Conservation (phyloP, 2,113 vertebrate species). For the Ptychochromis oligacanthus region DNA sequence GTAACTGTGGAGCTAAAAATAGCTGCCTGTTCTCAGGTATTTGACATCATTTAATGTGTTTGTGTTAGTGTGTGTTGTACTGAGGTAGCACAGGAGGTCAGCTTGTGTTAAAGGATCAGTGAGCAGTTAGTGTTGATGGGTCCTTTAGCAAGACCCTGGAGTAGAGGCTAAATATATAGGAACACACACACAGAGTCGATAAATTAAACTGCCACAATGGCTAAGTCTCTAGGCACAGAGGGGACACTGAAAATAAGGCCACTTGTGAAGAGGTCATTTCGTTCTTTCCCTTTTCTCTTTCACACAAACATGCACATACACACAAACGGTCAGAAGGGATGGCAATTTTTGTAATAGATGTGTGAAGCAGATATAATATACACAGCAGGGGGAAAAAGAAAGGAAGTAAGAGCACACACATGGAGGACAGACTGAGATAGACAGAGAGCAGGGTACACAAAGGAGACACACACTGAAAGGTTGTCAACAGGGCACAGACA, state of each 20-base stretch:
- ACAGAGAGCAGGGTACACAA: neutral
- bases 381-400: neutral
- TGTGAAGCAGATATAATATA: neutral
- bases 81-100: constrained; percentile 45
- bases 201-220: constrained; percentile 41
- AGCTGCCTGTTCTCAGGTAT: neutral
- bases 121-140: constrained; percentile 24
- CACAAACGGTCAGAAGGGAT: neutral
- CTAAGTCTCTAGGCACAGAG: constrained; percentile 30
- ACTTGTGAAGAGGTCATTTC: constrained; percentile 44
- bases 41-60: neutral
- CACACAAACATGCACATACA: neutral
- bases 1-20: neutral
- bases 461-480: constrained; percentile 13
- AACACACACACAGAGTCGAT: constrained; percentile 40
- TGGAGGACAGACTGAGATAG: neutral
- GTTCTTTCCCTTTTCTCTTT: constrained; percentile 7
- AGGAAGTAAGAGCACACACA: neutral
- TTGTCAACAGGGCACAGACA: constrained; percentile 17
- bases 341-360: neutral
- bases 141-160: constrained; percentile 38
- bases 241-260: constrained; percentile 52
- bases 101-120: constrained; percentile 53
- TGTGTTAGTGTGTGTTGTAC: neutral
- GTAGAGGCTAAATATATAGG: constrained; percentile 48